phyloP scores from a whole-genome alignment of 1,140 invertebrate species.

The Zaprionus nigranus region DNA sequence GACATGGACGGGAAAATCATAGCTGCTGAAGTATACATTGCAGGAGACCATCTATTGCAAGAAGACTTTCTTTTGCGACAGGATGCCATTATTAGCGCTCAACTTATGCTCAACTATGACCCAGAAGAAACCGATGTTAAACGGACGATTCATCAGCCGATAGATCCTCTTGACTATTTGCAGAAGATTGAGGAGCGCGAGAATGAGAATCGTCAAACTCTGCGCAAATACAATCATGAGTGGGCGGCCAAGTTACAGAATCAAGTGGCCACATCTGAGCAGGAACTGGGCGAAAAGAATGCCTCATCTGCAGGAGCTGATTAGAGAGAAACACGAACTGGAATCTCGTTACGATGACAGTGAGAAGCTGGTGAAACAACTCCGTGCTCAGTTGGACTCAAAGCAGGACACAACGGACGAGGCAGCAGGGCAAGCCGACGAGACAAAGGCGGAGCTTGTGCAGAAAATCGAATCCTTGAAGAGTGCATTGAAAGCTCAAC shows the following conservation, averaged over 20 bases:
- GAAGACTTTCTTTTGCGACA: too few species aligned
- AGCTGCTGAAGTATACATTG: too few species aligned
- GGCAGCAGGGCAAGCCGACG: not conserved
- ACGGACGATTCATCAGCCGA: too few species aligned
- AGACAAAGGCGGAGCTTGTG: too few species aligned
- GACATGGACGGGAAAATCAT: too few species aligned
- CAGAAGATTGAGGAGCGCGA: slow-evolving; percentile 10
- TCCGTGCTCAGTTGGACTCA: slow-evolving; percentile 23
- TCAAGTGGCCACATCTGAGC: slow-evolving; percentile 22
- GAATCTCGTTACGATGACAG: slow-evolving; percentile 34
- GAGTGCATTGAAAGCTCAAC: too few species aligned
- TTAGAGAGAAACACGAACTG: slow-evolving; percentile 48
- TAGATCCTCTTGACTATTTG: slow-evolving; percentile 32
- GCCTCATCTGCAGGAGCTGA: slow-evolving; percentile 25
- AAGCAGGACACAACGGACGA: not conserved
- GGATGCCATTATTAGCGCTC: too few species aligned
- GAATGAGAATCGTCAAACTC: slow-evolving; percentile 11
- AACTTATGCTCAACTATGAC: too few species aligned
- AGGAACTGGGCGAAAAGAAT: not conserved
- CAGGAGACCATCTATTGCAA: too few species aligned
- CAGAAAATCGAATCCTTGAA: too few species aligned
- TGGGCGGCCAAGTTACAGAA: slow-evolving; percentile 52
- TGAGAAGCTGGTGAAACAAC: slow-evolving; percentile 38
- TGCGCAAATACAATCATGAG: slow-evolving; percentile 30
- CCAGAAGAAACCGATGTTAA: too few species aligned